Evolutionary conservation across 2,888 invertebrate species (phyloP).

Genomic region (Cerastis leucographa): DNA sequence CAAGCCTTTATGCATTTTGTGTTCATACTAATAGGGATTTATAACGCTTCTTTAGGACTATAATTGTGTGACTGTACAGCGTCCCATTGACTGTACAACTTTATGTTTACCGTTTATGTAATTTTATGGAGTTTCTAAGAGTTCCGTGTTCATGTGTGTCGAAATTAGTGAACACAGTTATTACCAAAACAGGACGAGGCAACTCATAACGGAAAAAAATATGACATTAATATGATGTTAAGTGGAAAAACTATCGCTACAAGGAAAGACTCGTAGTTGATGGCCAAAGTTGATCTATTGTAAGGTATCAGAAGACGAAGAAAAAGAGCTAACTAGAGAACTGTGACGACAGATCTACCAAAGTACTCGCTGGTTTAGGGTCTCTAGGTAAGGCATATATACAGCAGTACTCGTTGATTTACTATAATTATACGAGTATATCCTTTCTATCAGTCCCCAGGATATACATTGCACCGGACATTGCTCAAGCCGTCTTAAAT

Average conservation of each 20-base stretch:
- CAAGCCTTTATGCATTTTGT: slow-evolving; percentile 19
- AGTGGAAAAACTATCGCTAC: too few species aligned
- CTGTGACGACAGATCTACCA: background rate
- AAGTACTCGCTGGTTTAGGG: too few species aligned
- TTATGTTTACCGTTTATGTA: slow-evolving; percentile 1
- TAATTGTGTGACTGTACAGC: slow-evolving; percentile 5
- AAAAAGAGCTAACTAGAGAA: background rate
- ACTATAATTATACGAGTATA: slow-evolving; percentile 2
- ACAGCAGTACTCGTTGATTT: background rate
- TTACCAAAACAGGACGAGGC: background rate
- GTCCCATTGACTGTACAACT: background rate
- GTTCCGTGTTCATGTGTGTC: background rate
- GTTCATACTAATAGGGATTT: slow-evolving; percentile 9
- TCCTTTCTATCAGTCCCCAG: slow-evolving; percentile 17
- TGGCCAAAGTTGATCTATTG: background rate
- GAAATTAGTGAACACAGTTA: background rate
- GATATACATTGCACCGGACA: slow-evolving; percentile 25
- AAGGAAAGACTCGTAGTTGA: background rate
- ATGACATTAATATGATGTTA: background rate
- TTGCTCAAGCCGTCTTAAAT: slow-evolving; percentile 18
- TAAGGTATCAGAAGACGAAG: background rate
- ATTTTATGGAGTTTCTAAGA: background rate
- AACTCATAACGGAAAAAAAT: background rate
- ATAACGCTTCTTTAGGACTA: background rate
- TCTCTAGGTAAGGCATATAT: background rate